Evolutionary conservation across 2,888 invertebrate genomes (phyloP), one percentile per base, ranked within the genome.

Genomic region (Limulus polyphemus): DNA sequence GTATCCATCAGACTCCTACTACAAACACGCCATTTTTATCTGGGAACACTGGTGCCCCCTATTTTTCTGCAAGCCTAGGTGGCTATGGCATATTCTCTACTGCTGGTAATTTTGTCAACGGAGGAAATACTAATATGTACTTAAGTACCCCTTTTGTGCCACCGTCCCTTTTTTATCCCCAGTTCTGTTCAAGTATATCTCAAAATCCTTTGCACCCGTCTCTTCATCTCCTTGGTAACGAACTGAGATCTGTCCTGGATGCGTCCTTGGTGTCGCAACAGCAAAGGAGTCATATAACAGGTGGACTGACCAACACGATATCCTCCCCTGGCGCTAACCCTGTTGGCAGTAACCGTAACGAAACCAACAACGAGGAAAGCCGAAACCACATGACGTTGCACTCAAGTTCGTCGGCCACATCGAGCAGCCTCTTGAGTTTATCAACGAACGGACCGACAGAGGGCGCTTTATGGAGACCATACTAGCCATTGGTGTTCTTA

Each of bases 141-240:
- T 61, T 74, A 50, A 69, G 71, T 57, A 69, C 71, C 9, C 64
- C 70, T 2, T 70, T 73, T 61, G 64, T 75, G 17, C 72, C 73
- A 5, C 67, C 73, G 11, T 70, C 73, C 48, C 72, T 75, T 59
- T 71, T 75, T 12, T 75, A 75, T 65, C 74, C 75, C 5, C 75
- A 75, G 58, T 67, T 75, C 7, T 73, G 74, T 67, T 65, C 71
- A 47, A 68, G 70, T 32, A 58, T 66, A 12, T 65, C 69, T 11
- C 69, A 71, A 49, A 71, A 72, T 49, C 74, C 74, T 62, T 70
- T 73, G 11, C 73, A 73, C 50, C 63, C 69, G 55, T 64, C 63
- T 61, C 60, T 69, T 55, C 66, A 69, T 49, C 58, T 69, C 13
- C 64, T 68, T 17, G 68, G 69, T 46, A 67, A 62, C 49, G 68